Evolutionary conservation across 2,113 vertebrate species (phyloP), one percentile per base, ranked within the genome.

Genomic region (Arvicanthis niloticus): DNA sequence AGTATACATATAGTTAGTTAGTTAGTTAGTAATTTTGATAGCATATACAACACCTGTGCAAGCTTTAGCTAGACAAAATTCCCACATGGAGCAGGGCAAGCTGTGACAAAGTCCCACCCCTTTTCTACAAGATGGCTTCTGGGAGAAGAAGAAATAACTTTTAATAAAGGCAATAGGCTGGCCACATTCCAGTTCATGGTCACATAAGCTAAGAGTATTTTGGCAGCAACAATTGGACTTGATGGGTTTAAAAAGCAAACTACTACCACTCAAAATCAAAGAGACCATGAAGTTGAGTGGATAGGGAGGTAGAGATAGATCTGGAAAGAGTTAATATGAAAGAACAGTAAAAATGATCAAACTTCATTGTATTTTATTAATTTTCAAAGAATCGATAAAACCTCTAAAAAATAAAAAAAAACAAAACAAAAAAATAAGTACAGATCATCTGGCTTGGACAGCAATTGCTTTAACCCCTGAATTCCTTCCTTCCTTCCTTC

Each of bases 331-430:
- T 26, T 42, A 9, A 6, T 45, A n/a, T n/a, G 21, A 40, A 12
- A 40, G 53, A n/a, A 15, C 37, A 12, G 5, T 42, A 60, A 40
- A 60, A 16, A 60, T 53, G 37, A 82, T 58, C 21, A 58, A 80
- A 56, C n/a, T 60, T 7, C 1, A 16, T 82, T 40, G 22, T 2
- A 17, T 90, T 51, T 22, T n/a, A 42, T 84, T 34, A 75, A 40
- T 90, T 80, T 15, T 96, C 42, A 82, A 82, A 82, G 80, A 82
- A 40, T 60, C 13, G 60, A 82, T 82, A 42, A 82, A 60, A 82
- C 5, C 19, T 40, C 37, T 40, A 62, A 62, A 62, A 62, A 62
- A 62, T 7, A 62, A 17, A 58, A 21, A 17, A 4, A 58, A 58
- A 58, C 8, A 7, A 70, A 67, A 19, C 37, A 67, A 67, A 51